Evolutionary conservation across 2,888 invertebrate genomes (phyloP).

Genomic region (Leptinotarsa rubiginosa): DNA sequence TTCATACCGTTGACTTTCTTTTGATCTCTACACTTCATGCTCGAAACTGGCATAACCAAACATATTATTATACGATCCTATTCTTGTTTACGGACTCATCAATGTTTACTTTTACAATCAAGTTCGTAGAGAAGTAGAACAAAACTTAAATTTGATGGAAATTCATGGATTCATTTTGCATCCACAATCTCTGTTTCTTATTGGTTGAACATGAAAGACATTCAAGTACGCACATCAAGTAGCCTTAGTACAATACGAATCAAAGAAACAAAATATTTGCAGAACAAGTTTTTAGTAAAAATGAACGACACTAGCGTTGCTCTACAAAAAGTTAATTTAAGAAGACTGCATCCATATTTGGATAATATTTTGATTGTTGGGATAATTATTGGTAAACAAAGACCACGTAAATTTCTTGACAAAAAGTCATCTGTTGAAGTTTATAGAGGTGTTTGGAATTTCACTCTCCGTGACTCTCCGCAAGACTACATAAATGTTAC

Average conservation of each 20-base stretch:
- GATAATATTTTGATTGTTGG: slow-evolving; percentile 66
- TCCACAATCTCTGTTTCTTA: no score
- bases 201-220: no score
- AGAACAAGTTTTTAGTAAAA: slow-evolving; percentile 4
- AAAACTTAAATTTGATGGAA: no score
- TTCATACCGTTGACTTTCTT: no score
- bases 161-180: no score
- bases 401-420: slow-evolving; percentile 69
- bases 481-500: slow-evolving; percentile 80
- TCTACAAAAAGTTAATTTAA: slow-evolving; percentile 57
- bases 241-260: not conserved
- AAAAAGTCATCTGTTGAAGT: slow-evolving; percentile 70
- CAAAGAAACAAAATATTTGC: no score
- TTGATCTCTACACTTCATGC: no score
- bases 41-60: no score
- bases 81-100: no score
- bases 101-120: no score
- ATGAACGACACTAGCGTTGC: slow-evolving; percentile 43
- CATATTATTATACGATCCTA: no score
- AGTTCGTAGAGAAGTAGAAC: no score
- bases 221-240: not conserved
- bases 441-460: slow-evolving; percentile 80
- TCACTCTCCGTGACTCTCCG: slow-evolving; percentile 80
- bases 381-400: slow-evolving; percentile 76
- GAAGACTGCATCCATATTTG: slow-evolving; percentile 57